A percentile compares a stretch with the other conserved stretches of the same genome.
These are phyloP conservation scores for Lycaon pictus DNA, from an alignment of 2,113 vertebrate species.

Conservation along the genomic window DNA sequence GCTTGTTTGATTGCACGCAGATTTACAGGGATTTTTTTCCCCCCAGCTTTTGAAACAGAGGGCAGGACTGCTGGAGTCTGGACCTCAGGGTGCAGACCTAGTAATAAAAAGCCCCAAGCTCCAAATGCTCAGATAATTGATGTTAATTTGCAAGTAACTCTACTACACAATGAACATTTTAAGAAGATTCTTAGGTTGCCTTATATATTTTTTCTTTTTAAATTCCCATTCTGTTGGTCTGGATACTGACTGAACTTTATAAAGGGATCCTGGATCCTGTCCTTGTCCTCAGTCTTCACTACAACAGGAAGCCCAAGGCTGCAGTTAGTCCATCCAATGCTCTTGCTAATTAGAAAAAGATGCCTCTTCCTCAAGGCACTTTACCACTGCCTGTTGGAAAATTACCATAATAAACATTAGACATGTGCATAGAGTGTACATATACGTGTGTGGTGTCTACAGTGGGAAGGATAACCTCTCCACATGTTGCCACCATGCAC, in stretches of 20 bases:
- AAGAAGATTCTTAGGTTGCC: neutral
- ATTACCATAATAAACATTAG: neutral
- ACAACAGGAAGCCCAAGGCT: neutral
- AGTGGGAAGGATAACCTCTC: rapidly evolving
- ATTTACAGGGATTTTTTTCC: neutral
- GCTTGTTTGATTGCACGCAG: conserved; percentile 21
- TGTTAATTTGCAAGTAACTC: conserved; percentile 5
- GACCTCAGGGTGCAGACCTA: neutral
- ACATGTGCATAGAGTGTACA: no score
- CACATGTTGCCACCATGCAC: neutral
- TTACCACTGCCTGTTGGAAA: neutral
- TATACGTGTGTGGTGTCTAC: rapidly evolving
- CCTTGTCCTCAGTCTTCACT: neutral
- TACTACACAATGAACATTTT: neutral
- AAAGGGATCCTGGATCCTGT: neutral
- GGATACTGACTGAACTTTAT: neutral
- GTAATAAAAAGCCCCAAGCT: neutral
- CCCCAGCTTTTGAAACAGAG: neutral
- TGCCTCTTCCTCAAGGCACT: neutral
- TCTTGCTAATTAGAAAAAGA: neutral
- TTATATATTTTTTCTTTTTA: neutral
- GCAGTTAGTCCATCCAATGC: neutral
- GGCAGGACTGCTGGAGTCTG: neutral
- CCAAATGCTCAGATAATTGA: conserved; percentile 22
- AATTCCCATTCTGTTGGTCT: neutral